A percentile compares a stretch with the other conserved stretches of the same genome.
phyloP scores from a whole-genome alignment of 2,113 vertebrate genomes.

The Macroglossus sobrinus region DNA sequence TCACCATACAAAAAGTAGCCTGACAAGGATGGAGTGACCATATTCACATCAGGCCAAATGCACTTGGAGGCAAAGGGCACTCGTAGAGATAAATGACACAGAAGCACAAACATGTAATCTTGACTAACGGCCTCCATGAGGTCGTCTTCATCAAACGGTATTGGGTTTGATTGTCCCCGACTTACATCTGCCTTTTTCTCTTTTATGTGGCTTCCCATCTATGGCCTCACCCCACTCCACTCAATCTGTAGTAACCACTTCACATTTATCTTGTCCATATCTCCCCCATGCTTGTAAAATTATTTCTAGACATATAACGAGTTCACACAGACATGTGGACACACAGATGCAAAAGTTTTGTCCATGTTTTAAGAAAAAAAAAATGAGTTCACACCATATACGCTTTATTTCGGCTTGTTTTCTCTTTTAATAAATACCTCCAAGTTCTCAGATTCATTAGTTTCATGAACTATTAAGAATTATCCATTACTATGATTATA shows the following conservation, averaged over 20 bases:
- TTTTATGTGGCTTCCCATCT: not conserved
- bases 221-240: too few relatives aligned
- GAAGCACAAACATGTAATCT: too few relatives aligned
- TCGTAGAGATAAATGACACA: not conserved
- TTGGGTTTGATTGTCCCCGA: not conserved
- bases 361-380: not conserved
- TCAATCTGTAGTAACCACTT: not conserved
- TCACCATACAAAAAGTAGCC: not conserved
- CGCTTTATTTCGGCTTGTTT: not conserved
- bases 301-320: not conserved
- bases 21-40: not conserved
- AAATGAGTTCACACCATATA: too few relatives aligned
- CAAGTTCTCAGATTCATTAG: not conserved
- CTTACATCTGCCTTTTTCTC: not conserved
- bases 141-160: not conserved
- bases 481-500: not conserved
- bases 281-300: not conserved
- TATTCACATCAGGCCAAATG: not conserved
- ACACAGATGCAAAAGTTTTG: not conserved
- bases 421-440: not conserved
- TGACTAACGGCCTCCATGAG: not conserved
- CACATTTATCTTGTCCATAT: not conserved
- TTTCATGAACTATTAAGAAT: not conserved
- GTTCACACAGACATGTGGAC: not conserved
- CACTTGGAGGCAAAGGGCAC: not conserved